phyloP scores from a whole-genome alignment of 2,113 vertebrate genomes.

The Oreochromis tanganicae region DNA sequence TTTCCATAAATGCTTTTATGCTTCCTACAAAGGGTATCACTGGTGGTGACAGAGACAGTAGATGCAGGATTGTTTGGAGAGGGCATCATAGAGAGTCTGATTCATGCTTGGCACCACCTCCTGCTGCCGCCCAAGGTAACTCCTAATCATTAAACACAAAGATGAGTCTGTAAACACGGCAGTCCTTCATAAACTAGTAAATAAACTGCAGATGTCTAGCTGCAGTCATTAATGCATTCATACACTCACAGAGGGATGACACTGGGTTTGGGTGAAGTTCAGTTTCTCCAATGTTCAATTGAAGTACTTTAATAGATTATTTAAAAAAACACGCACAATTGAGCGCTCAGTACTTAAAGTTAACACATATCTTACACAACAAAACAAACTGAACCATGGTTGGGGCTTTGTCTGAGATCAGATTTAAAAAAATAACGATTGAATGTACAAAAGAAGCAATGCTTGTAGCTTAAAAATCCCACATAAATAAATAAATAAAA shows the following conservation, averaged over 20 bases:
- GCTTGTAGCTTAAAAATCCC: background rate
- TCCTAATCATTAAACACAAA: background rate
- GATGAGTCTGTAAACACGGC: background rate
- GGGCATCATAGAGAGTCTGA: constrained; percentile 95
- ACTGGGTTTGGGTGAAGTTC: background rate
- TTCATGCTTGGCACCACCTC: constrained; percentile 94
- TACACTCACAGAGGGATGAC: background rate
- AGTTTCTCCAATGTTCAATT: background rate
- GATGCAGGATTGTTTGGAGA: constrained; percentile 98
- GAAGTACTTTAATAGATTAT: background rate
- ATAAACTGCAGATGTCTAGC: background rate
- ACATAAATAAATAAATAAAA: background rate
- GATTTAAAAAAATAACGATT: background rate
- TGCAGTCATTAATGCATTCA: background rate
- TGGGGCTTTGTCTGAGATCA: background rate
- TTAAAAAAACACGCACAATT: background rate
- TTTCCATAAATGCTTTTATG: background rate
- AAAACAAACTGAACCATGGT: background rate
- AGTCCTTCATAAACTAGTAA: background rate
- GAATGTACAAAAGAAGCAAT: background rate
- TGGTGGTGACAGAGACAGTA: constrained; percentile 98
- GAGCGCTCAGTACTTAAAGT: background rate
- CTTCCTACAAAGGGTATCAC: constrained; percentile 78
- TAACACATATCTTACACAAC: background rate
- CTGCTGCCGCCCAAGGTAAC: constrained; percentile 87